Conservation (phyloP, 2,113 vertebrate species). For the Hoplias malabaricus region DNA sequence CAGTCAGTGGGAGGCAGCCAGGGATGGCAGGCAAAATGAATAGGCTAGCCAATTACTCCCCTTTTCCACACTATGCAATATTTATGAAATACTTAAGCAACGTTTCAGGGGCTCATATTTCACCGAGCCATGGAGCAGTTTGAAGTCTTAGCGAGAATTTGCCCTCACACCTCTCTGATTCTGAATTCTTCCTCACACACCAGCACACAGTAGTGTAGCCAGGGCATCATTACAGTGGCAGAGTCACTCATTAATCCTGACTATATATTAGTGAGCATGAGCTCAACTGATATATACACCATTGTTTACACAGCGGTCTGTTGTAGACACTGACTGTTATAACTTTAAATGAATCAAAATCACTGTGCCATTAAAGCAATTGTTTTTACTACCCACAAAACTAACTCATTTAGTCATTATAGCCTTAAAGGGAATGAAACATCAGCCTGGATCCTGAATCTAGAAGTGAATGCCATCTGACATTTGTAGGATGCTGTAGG, state of each 20-base stretch:
- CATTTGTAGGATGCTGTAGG: background rate
- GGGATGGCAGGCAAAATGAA: slow-evolving; percentile 43
- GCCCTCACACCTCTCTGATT: background rate
- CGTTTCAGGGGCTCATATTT: slow-evolving; percentile 34
- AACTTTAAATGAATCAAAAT: background rate
- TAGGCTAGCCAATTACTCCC: slow-evolving; percentile 48
- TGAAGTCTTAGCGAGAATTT: slow-evolving; percentile 21
- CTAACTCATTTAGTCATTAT: background rate
- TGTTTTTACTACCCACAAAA: background rate
- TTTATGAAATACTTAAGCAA: slow-evolving; percentile 54
- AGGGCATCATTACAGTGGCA: background rate
- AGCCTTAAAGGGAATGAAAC: background rate
- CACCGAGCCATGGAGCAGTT: slow-evolving; percentile 6
- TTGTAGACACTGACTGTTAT: background rate
- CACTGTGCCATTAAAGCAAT: background rate
- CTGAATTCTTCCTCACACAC: background rate
- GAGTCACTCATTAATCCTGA: background rate
- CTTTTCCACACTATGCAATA: slow-evolving; percentile 50
- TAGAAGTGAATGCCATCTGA: slow-evolving; percentile 1
- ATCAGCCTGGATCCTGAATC: background rate
- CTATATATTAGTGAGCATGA: background rate
- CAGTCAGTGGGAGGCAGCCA: slow-evolving; percentile 28
- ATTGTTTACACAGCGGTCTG: background rate
- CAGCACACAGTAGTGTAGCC: background rate
- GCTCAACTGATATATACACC: background rate